These are phyloP conservation scores for Apotomis turbidana DNA, from an alignment of 2,888 invertebrate genomes.

Conservation along the genomic window DNA sequence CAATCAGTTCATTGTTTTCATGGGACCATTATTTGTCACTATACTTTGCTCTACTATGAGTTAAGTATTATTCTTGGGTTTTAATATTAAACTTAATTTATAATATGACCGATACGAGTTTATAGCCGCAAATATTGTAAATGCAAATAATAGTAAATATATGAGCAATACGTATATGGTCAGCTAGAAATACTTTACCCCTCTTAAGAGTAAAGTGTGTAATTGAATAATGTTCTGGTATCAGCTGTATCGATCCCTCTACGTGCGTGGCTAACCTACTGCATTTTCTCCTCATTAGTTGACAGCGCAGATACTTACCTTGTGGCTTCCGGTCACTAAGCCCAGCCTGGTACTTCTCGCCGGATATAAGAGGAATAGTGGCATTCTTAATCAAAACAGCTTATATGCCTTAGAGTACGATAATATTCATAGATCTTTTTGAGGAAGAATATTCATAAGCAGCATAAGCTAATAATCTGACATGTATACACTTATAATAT, in stretches of 20 bases:
- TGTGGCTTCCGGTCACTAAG: slow-evolving; percentile 43
- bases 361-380: slow-evolving; percentile 7
- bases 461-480: background rate
- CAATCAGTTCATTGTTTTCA: no score
- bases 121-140: no score
- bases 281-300: slow-evolving; percentile 32
- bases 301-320: slow-evolving; percentile 29
- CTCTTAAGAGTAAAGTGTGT: no score
- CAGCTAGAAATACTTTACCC: no score
- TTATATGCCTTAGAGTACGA: background rate
- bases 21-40: no score
- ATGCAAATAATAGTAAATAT: no score
- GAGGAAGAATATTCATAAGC: background rate
- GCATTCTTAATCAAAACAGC: background rate
- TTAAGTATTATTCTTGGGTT: no score
- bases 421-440: background rate
- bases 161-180: no score
- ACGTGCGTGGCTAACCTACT: background rate
- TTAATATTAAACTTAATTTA: no score
- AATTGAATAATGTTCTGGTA: no score
- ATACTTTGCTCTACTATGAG: no score
- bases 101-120: no score
- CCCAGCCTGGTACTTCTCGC: slow-evolving; percentile 26
- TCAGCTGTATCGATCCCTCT: background rate
- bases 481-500: slow-evolving; percentile 5